phyloP scores from a whole-genome alignment of 2,888 invertebrate genomes.

The Dendrolimus pini region DNA sequence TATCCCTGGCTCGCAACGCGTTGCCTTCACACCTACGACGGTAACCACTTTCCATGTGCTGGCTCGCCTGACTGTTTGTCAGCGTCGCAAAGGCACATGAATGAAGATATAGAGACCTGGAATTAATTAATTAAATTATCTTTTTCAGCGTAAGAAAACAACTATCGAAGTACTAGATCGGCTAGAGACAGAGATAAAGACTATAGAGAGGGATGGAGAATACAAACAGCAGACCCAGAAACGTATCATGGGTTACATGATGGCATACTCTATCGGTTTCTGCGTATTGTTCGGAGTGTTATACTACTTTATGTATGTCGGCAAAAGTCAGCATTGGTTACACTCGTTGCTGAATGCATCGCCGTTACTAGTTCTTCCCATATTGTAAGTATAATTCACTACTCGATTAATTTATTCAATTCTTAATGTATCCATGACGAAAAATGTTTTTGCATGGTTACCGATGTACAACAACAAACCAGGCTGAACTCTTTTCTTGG shows the following conservation, averaged over 20 bases:
- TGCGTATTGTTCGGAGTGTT: slow-evolving; percentile 83
- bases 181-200: slow-evolving; percentile 86
- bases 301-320: slow-evolving; percentile 89
- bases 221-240: slow-evolving; percentile 89
- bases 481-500: not conserved
- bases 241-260: slow-evolving; percentile 86
- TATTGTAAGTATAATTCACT: slow-evolving; percentile 82
- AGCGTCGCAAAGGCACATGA: too few species aligned
- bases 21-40: too few species aligned
- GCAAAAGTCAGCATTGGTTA: slow-evolving; percentile 82
- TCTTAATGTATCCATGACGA: too few species aligned
- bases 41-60: too few species aligned
- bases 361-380: slow-evolving; percentile 87
- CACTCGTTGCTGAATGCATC: slow-evolving; percentile 85
- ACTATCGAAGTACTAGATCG: slow-evolving; percentile 78
- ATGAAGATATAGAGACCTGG: not conserved
- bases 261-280: slow-evolving; percentile 81
- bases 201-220: slow-evolving; percentile 87
- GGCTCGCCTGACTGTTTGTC: too few species aligned
- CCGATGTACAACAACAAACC: too few species aligned
- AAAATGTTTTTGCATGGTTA: not conserved
- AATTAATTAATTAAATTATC: not conserved
- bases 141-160: slow-evolving; percentile 62
- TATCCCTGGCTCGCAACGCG: too few species aligned
- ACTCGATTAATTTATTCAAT: not conserved